Percentiles rank a stretch among this genome's conserved stretches.
Evolutionary conservation across 92 coral and sea anemone genomes (phyloP).

Genomic region (Scolanthus callimorphus): DNA sequence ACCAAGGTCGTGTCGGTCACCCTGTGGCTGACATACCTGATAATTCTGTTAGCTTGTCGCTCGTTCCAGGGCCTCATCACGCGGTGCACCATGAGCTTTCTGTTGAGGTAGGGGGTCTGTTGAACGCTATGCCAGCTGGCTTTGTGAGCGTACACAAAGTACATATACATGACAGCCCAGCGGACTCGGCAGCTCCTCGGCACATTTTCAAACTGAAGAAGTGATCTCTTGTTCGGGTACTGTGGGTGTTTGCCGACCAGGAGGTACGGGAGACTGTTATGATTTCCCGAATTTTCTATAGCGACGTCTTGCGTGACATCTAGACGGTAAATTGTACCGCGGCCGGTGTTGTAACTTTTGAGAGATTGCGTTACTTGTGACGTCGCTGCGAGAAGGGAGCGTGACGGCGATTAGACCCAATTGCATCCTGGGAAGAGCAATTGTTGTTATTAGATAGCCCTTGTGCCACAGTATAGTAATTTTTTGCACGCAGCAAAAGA

Average conservation of each 20-base stretch:
- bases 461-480: no score
- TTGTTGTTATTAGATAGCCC: no score
- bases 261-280: slow-evolving; percentile 36
- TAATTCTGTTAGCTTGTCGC: slow-evolving; percentile 23
- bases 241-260: slow-evolving; percentile 37
- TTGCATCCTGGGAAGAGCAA: neutral
- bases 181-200: slow-evolving; percentile 18
- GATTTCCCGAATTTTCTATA: slow-evolving; percentile 16
- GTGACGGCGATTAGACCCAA: slow-evolving; percentile 8
- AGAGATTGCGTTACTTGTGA: slow-evolving; percentile 2
- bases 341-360: slow-evolving; percentile 19
- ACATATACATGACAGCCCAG: slow-evolving; percentile 55
- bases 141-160: slow-evolving; percentile 54
- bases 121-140: slow-evolving; percentile 26
- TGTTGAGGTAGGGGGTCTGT: slow-evolving; percentile 37
- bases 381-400: neutral
- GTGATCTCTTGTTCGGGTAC: slow-evolving; percentile 59
- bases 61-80: slow-evolving; percentile 45
- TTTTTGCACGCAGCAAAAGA: no score
- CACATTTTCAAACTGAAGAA: slow-evolving; percentile 49
- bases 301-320: slow-evolving; percentile 48
- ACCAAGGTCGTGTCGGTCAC: no score
- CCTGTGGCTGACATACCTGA: neutral
- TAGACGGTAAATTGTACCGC: slow-evolving; percentile 13
- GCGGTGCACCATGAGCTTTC: slow-evolving; percentile 35